These are phyloP conservation scores for Psammodynastes pulverulentus DNA, from an alignment of 2,113 vertebrate genomes.

Conservation along the genomic window DNA sequence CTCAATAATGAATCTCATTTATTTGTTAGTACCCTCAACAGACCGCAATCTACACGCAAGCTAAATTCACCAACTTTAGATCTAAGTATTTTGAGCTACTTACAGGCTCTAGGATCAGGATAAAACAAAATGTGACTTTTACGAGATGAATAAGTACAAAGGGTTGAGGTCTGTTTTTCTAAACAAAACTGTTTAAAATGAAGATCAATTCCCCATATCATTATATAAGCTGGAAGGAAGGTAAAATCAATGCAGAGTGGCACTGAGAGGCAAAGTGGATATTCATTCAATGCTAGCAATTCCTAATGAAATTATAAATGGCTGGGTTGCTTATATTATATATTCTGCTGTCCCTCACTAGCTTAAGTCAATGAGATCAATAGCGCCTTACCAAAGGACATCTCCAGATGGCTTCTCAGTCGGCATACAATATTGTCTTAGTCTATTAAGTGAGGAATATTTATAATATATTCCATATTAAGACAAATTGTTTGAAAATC, in stretches of 20 bases:
- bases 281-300: conserved; percentile 24
- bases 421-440: conserved; percentile 14
- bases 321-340: conserved; percentile 23
- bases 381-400: not conserved
- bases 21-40: not conserved
- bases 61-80: not conserved
- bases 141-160: not conserved
- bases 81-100: not conserved
- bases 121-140: conserved; percentile 17
- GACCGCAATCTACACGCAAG: not conserved
- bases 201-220: conserved; percentile 14
- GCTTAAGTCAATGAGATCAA: not conserved
- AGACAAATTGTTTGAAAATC: conserved; percentile 3
- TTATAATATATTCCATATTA: conserved; percentile 8
- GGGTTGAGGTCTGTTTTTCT: not conserved
- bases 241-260: conserved; percentile 24
- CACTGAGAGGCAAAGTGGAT: conserved; percentile 22
- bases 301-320: conserved; percentile 34
- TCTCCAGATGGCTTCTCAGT: not conserved
- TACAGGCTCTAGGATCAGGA: not conserved
- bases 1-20: not conserved
- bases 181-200: conserved; percentile 28
- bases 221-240: conserved; percentile 23
- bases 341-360: conserved; percentile 12
- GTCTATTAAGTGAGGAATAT: conserved; percentile 23